These are phyloP conservation scores for Symphodus melops DNA, from an alignment of 2,113 vertebrate genomes.

Conservation along the genomic window DNA sequence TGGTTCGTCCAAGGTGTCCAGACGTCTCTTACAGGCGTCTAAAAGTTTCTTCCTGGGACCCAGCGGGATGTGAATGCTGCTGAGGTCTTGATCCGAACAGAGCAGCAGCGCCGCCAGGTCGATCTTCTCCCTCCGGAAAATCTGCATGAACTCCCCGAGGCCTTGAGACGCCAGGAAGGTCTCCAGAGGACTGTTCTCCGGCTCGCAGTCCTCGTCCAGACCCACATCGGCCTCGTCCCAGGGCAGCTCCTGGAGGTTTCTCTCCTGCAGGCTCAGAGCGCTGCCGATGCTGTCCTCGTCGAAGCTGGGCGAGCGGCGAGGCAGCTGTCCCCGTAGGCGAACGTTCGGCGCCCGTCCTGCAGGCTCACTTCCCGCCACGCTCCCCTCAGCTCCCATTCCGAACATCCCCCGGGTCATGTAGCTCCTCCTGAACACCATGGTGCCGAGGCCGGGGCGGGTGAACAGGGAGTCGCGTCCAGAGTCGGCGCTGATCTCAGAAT, in stretches of 20 bases:
- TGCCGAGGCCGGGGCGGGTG: conserved; percentile 93
- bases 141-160: conserved; percentile 89
- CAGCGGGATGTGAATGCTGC: conserved; percentile 91
- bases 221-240: conserved; percentile 89
- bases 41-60: conserved; percentile 95
- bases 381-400: conserved; percentile 84
- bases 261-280: conserved; percentile 89
- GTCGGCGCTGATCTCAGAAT: conserved; percentile 94
- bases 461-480: conserved; percentile 96
- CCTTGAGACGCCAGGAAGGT: conserved; percentile 92
- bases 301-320: conserved; percentile 87
- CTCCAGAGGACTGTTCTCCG: conserved; percentile 90
- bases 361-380: conserved; percentile 58
- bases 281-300: conserved; percentile 92
- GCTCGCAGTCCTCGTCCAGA: conserved; percentile 85
- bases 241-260: conserved; percentile 86
- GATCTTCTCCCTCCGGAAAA: conserved; percentile 93
- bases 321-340: conserved; percentile 84
- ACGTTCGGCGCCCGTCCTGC: conserved; percentile 73
- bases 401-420: conserved; percentile 90
- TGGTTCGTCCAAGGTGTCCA: conserved; percentile 88
- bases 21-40: conserved; percentile 89
- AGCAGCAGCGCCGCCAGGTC: conserved; percentile 93
- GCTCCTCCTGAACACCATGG: conserved; percentile 97
- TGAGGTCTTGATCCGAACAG: conserved; percentile 92